A percentile compares a stretch with the other conserved stretches of the same genome.
These are phyloP conservation scores for Brassicogethes aeneus DNA, from an alignment of 2,888 invertebrate species.

Conservation along the genomic window DNA sequence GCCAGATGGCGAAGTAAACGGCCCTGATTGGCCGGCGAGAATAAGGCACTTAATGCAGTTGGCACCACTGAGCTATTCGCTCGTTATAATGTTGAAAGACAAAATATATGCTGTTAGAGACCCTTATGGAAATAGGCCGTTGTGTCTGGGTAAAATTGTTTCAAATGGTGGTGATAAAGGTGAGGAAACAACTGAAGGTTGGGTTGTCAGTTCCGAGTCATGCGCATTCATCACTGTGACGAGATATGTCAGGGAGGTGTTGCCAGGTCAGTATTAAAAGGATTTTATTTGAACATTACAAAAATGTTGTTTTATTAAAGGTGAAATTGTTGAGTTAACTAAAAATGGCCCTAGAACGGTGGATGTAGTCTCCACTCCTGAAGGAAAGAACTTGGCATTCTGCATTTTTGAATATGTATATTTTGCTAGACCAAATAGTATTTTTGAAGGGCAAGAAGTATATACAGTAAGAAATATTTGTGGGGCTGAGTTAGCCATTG, in stretches of 20 bases:
- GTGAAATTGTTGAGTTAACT: slow-evolving; percentile 91
- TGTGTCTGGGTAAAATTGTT: slow-evolving; percentile 88
- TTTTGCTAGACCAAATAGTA: slow-evolving; percentile 91
- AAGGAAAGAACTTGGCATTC: slow-evolving; percentile 75
- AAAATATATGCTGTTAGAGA: slow-evolving; percentile 93
- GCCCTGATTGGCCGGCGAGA: slow-evolving; percentile 87
- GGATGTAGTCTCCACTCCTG: slow-evolving; percentile 74
- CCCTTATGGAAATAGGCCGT: slow-evolving; percentile 94
- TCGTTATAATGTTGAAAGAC: slow-evolving; percentile 89
- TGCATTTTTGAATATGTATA: slow-evolving; percentile 99
- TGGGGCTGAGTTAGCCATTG: slow-evolving; percentile 83
- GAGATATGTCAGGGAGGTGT: slow-evolving; percentile 82
- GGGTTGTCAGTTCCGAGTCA: slow-evolving; percentile 95
- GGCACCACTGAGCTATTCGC: slow-evolving; percentile 89
- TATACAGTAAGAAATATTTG: slow-evolving; percentile 89
- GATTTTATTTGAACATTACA: not conserved
- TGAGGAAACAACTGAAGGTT: slow-evolving; percentile 62
- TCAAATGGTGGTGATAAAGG: slow-evolving; percentile 42
- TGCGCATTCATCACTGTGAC: slow-evolving; percentile 92
- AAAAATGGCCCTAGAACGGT: slow-evolving; percentile 76
- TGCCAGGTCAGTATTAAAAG: slow-evolving; percentile 48
- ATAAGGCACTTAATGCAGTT: slow-evolving; percentile 89
- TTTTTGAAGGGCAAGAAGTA: slow-evolving; percentile 95
- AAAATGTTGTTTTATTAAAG: not conserved
- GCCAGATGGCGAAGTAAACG: slow-evolving; percentile 76